Base-by-base conservation (phyloP, 2,888 invertebrate genomes). In the Cinara cedri region DNA sequence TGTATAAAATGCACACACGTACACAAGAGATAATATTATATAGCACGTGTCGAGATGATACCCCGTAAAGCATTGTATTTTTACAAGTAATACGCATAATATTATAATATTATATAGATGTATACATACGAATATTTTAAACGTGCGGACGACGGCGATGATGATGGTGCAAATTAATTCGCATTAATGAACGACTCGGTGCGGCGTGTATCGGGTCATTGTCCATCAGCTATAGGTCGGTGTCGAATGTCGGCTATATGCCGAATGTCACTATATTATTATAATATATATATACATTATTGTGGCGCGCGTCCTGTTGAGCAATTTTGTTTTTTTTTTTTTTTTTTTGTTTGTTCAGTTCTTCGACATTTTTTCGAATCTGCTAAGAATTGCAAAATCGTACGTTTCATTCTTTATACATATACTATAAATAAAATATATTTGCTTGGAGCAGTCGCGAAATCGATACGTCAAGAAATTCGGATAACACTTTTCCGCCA, bases 221-320 rank as follows among this genome's bases (percentile, higher is more conserved):
- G 78, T 70, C 70, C 78, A 78, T 78, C 60, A n/a, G n/a, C 46
- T 78, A 60, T 26, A 44, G 63, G 68, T 62, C 60, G 60, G 78
- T 78, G 78, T 78, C 78, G 60, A 78, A 78, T 78, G 70, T 70
- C 78, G 26, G n/a, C n/a, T n/a, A n/a, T n/a, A n/a, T n/a, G n/a
- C n/a, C n/a, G n/a, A n/a, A n/a, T n/a, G n/a, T n/a, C 26, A 24
- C 13, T 34, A 68, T 62, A 62, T 62, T 62, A 34, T n/a, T 60
- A 51, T 55, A 55, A 21, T 44, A 19, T 34, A 34, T 34, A 34
- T 34, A 34, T 34, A 34, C 6, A 34, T n/a, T n/a, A n/a, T n/a
- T n/a, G 6, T 34, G 34, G 1, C 24, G 24, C 57, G 19, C 68
- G 76, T 76, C 68, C 68, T 68, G 76, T 76, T 76, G 49, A 4